Base-by-base conservation (phyloP, 2,797 vertebrate genomes). In the Acanthurus leucopareius region DNA sequence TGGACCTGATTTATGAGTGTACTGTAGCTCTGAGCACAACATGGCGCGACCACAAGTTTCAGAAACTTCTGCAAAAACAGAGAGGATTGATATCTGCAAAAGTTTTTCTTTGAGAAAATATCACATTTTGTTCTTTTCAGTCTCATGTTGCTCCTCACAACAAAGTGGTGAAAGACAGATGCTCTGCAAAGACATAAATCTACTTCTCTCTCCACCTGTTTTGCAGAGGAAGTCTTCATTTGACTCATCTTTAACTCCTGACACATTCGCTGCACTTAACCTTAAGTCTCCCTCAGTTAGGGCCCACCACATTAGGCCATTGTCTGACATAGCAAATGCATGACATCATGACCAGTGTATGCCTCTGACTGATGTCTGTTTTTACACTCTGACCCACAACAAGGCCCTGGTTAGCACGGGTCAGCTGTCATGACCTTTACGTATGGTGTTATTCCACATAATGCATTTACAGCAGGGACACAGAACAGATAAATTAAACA, bases 311-410 rank as follows among this genome's bases (percentile, higher is more conserved):
- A 19, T 45, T 48, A 35, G 52, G 10, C 48, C 0, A 10, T 65
- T 4, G 25, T 69, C 47, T 56, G 3, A 69, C 71, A 86, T 63
- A 59, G 80, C 52, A 40, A 57, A 62, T 56, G 38, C 28, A 79
- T 91, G 85, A 91, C 81, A 77, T 88, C 85, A 88, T 75, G 66
- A 28, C 49, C 40, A 7, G 6, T 17, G 8, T 45, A 42, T 51
- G 57, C 64, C 45, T 48, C 35, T 20, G 47, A 86, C 53, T 79
- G 80, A 84, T 25, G 44, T 48, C 60, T 91, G 86, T 86, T 91
- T 83, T 74, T 69, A 58, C 54, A 75, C 47, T 61, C 5, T 86
- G 83, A 84, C 82, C 82, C 77, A 73, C 51, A 75, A 61, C 56
- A 75, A 47, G 61, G 22, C 54, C 28, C 28, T 56, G 59, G 62